phyloP scores from a whole-genome alignment of 1,140 invertebrate genomes.

The Hyles euphorbiae region DNA sequence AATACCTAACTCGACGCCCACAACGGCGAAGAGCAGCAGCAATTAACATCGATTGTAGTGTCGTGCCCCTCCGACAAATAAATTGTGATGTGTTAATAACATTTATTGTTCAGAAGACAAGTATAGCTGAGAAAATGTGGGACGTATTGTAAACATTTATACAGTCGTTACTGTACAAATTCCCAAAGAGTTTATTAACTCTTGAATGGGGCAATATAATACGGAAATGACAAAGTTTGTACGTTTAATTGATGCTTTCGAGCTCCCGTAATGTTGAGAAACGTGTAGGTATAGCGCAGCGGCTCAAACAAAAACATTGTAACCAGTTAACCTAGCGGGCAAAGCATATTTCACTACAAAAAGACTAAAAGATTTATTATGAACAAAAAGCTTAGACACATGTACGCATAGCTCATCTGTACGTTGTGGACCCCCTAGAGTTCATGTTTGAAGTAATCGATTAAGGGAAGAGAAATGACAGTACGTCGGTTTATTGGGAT shows the following conservation, averaged over 20 bases:
- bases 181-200: constrained; percentile 38
- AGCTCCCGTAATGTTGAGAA: constrained; percentile 19
- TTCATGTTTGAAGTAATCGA: constrained; percentile 69
- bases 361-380: constrained; percentile 53
- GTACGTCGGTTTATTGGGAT: constrained; percentile 57
- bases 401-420: constrained; percentile 32
- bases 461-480: constrained; percentile 74
- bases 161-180: constrained; percentile 41
- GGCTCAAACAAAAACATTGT: constrained; percentile 7
- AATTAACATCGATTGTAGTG: constrained; percentile 64
- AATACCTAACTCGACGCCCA: constrained; percentile 41
- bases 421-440: constrained; percentile 61
- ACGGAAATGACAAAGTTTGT: constrained; percentile 36
- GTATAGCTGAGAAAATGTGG: constrained; percentile 54
- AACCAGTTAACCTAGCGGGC: constrained; percentile 9
- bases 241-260: constrained; percentile 31
- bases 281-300: constrained; percentile 10
- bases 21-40: constrained; percentile 61
- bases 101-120: constrained; percentile 61
- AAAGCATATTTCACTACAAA: constrained; percentile 33
- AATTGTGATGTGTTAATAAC: constrained; percentile 69
- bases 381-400: constrained; percentile 39
- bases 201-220: constrained; percentile 37
- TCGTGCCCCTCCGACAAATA: constrained; percentile 44
- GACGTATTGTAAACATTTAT: constrained; percentile 46